These are phyloP conservation scores for Paramormyrops kingsleyae DNA, from an alignment of 2,113 vertebrate genomes.

Conservation along the genomic window DNA sequence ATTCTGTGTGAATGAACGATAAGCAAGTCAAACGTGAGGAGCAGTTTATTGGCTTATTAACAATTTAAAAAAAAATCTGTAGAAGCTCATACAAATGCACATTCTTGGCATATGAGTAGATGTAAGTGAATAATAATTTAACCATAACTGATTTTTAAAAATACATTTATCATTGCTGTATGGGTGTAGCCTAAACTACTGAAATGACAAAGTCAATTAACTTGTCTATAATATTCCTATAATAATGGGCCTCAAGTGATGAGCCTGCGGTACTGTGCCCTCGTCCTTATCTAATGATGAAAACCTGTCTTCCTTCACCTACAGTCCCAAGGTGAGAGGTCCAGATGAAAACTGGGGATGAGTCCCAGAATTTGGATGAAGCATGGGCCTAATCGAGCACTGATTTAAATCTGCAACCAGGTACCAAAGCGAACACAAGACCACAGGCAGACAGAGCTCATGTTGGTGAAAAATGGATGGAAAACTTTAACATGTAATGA, in stretches of 20 bases:
- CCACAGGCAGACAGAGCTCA: not conserved
- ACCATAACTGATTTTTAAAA: not conserved
- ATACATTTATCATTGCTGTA: not conserved
- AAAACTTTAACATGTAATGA: not conserved
- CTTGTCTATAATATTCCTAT: not conserved
- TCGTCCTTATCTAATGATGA: not conserved
- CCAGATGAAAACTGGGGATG: not conserved
- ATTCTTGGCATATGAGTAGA: not conserved
- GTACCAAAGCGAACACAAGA: not conserved
- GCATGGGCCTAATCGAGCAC: not conserved
- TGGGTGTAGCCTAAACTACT: not conserved
- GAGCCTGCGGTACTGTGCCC: not conserved
- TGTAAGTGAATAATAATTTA: not conserved
- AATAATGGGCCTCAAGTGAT: not conserved
- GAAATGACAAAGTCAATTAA: not conserved
- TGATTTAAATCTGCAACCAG: not conserved
- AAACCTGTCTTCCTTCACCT: not conserved
- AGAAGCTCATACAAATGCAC: not conserved
- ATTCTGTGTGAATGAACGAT: not conserved
- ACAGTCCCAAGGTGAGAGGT: not conserved
- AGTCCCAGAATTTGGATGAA: not conserved
- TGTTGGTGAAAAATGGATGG: not conserved
- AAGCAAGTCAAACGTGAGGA: not conserved
- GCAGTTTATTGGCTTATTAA: not conserved
- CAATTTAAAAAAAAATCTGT: not conserved